Evolutionary conservation across 2,113 vertebrate species (phyloP).

Genomic region (Polypterus senegalus): DNA sequence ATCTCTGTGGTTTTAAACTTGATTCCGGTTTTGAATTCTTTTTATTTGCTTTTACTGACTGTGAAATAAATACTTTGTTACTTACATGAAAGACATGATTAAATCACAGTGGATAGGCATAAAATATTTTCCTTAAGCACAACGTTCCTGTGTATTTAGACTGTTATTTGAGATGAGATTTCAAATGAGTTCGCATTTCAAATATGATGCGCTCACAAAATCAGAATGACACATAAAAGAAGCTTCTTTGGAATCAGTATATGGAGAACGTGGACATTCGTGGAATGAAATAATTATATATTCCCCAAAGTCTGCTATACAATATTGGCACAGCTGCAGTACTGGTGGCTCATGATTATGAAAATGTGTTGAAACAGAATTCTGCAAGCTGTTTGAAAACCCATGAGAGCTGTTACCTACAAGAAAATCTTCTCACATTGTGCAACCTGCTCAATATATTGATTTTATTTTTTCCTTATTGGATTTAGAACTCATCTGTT

Average conservation of each 20-base stretch:
- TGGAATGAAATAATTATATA: slow-evolving; percentile 32
- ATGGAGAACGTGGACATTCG: slow-evolving; percentile 24
- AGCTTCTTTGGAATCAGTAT: slow-evolving; percentile 24
- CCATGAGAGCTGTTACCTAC: slow-evolving; percentile 27
- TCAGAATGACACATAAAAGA: slow-evolving; percentile 35
- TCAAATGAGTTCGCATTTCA: slow-evolving; percentile 16
- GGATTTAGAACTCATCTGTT: too few species aligned
- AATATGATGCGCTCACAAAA: slow-evolving; percentile 47
- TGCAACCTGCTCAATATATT: slow-evolving; percentile 4
- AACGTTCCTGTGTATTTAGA: slow-evolving; percentile 6
- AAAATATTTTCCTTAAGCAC: neutral
- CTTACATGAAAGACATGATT: too few species aligned
- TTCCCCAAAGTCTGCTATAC: slow-evolving; percentile 21
- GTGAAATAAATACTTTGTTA: too few species aligned
- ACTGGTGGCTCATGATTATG: slow-evolving; percentile 38
- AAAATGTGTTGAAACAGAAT: slow-evolving; percentile 39
- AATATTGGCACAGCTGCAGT: slow-evolving; percentile 38
- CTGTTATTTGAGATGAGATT: too few species aligned
- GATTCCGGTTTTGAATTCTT: too few species aligned
- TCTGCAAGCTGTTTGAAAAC: slow-evolving; percentile 33
- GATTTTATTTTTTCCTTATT: too few species aligned
- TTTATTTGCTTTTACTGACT: too few species aligned
- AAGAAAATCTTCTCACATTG: neutral
- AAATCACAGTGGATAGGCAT: neutral
- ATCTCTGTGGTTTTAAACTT: too few species aligned